A percentile compares a stretch with the other conserved stretches of the same genome.
phyloP scores from a whole-genome alignment of 2,888 invertebrate genomes.

The Tholera decimalis region DNA sequence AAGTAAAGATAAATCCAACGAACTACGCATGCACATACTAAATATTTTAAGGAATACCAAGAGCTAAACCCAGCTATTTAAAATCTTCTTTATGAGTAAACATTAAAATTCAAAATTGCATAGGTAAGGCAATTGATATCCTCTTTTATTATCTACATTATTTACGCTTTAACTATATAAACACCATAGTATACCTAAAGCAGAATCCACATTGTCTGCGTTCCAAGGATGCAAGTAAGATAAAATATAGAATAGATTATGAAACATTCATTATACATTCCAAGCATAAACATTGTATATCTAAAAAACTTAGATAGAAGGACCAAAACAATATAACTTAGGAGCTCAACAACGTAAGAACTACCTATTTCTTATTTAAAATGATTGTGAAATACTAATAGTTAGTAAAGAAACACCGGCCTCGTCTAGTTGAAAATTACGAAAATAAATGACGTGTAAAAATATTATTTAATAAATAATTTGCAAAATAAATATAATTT shows the following conservation, averaged over 20 bases:
- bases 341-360: too few species aligned
- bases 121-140: conserved; percentile 2
- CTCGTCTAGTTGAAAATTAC: too few species aligned
- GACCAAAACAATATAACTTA: neutral
- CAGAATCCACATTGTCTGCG: conserved; percentile 72
- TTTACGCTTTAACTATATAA: conserved; percentile 1
- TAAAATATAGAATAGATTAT: conserved; percentile 24
- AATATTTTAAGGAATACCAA: conserved; percentile 7
- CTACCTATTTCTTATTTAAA: too few species aligned
- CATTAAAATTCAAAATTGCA: conserved; percentile 5
- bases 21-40: conserved; percentile 36
- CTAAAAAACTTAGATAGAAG: neutral
- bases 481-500: too few species aligned
- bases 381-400: too few species aligned
- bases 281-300: conserved; percentile 20
- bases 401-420: too few species aligned
- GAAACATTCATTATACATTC: conserved; percentile 26
- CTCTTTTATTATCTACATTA: neutral
- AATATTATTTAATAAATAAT: too few species aligned
- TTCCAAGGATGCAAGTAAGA: conserved; percentile 53
- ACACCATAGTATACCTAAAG: conserved; percentile 63
- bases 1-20: conserved; percentile 8
- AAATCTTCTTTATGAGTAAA: neutral
- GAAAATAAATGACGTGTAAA: too few species aligned
- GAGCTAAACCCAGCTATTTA: neutral